Evolutionary conservation across 2,888 invertebrate species (phyloP).

Genomic region (Danaus chrysippus): DNA sequence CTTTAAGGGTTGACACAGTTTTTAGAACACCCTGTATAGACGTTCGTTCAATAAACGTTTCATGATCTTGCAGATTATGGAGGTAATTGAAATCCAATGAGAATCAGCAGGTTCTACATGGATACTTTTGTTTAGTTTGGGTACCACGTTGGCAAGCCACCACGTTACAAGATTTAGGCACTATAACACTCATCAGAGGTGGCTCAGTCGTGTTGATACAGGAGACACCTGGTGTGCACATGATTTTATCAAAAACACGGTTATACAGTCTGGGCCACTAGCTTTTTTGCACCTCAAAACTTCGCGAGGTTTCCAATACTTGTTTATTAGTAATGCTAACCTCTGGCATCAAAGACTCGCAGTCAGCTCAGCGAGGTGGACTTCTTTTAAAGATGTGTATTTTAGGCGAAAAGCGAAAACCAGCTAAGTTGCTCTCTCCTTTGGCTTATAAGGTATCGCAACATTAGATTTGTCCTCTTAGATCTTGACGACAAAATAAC

Average conservation of each 20-base stretch:
- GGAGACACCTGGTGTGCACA: conserved; percentile 22
- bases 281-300: conserved; percentile 20
- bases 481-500: no score
- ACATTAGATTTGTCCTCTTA: no score
- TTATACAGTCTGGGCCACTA: conserved; percentile 22
- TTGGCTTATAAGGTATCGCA: no score
- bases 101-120: no score
- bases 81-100: no score
- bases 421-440: no score
- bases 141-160: conserved; percentile 20
- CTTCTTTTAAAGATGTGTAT: conserved; percentile 5
- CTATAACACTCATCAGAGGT: conserved; percentile 8
- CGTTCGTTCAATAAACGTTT: no score
- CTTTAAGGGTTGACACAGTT: no score
- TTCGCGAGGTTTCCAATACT: conserved; percentile 4
- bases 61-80: no score
- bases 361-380: neutral
- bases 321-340: conserved; percentile 13
- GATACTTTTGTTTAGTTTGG: conserved; percentile 18
- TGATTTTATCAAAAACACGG: conserved; percentile 14
- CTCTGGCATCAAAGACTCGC: neutral
- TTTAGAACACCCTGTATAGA: no score
- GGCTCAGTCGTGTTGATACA: conserved; percentile 16
- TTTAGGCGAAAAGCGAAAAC: conserved; percentile 12
- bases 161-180: conserved; percentile 21